Evolutionary conservation across 2,797 vertebrate genomes (phyloP).

Genomic region (Gambusia yucatana): DNA sequence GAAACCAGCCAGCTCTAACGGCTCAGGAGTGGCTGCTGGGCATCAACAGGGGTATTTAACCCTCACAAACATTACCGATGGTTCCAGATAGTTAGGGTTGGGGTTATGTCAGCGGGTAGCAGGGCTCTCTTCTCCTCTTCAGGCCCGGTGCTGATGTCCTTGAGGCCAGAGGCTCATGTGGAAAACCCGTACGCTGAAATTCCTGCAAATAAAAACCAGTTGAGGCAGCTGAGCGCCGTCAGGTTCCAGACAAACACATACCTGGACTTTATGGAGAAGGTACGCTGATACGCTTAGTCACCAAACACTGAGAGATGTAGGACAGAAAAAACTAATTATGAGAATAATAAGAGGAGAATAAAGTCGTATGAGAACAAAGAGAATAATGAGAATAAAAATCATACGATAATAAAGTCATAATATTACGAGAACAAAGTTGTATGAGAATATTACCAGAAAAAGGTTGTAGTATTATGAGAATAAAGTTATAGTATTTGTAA

Average conservation of each 20-base stretch:
- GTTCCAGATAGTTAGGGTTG: too few species aligned
- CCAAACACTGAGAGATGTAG: background rate
- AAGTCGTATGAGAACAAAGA: too few species aligned
- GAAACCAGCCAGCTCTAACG: slow-evolving; percentile 84
- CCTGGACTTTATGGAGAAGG: slow-evolving; percentile 30
- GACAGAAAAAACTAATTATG: too few species aligned
- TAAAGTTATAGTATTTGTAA: too few species aligned
- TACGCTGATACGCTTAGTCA: background rate
- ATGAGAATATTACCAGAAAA: too few species aligned
- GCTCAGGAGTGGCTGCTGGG: slow-evolving; percentile 89
- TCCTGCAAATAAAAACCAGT: slow-evolving; percentile 42
- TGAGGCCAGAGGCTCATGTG: slow-evolving; percentile 79
- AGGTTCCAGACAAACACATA: slow-evolving; percentile 13
- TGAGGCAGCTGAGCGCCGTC: slow-evolving; percentile 23
- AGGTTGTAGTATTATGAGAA: too few species aligned
- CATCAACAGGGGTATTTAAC: slow-evolving; percentile 84
- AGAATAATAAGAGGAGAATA: too few species aligned
- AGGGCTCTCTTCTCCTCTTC: background rate
- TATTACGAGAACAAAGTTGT: too few species aligned
- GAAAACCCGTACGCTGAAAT: slow-evolving; percentile 63
- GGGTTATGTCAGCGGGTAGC: too few species aligned
- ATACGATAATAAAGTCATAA: too few species aligned
- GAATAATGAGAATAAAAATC: too few species aligned
- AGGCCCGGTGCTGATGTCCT: slow-evolving; percentile 87
- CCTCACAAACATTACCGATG: background rate